Base-by-base conservation (phyloP, 2,888 invertebrate genomes). In the Eremobia ochroleuca region DNA sequence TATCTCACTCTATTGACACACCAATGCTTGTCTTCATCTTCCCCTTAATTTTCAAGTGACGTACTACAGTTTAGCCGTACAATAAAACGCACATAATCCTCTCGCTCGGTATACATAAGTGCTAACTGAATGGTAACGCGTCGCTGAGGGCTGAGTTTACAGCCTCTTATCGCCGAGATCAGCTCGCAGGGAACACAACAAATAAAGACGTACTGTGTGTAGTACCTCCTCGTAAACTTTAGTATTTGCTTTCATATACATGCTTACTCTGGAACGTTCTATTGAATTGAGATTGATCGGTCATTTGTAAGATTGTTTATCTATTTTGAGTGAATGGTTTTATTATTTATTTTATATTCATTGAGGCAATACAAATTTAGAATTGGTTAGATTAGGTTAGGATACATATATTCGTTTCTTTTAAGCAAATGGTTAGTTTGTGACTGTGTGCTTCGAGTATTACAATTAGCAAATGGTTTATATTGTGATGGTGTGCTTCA, bases 81-180 rank as follows among this genome's bases (percentile, higher is more conserved):
- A 79, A 61, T 83, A 79, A 83, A 70, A 55, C 28, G 15, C 55
- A 55, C 52, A 55, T 58, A 66, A 66, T 37, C 66, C 43, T n/a
- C 15, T 62, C 55, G 58, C 40, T 28, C 25, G 18, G 25, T 49
- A 49, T 73, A 61, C 80, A 73, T 82, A 52, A 85, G 66, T 73
- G 68, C 21, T 37, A 61, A 70, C 43, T 46, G 37, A 67, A 81
- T 59, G 66, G 61, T 21, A 70, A 62, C 62, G 70, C 49, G 61
- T 55, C 43, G 40, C 77, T 9, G 31, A 65, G 66, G 67, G 61
- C 49, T 15, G 62, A 15, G 34, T 65, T 81, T 75, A 82, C 52
- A 40, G 52, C 67, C 76, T 55, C 82, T 85, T 82, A 74, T 85
- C 81, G 15, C 65, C 13, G 31, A 49, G 64, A 81, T 81, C 82